Evolutionary conservation across 30 jellyfish, hydroid and myxozoan species (phyloP), one percentile per base, ranked within the genome.

Genomic region (Chrysaora quinquecirrha): DNA sequence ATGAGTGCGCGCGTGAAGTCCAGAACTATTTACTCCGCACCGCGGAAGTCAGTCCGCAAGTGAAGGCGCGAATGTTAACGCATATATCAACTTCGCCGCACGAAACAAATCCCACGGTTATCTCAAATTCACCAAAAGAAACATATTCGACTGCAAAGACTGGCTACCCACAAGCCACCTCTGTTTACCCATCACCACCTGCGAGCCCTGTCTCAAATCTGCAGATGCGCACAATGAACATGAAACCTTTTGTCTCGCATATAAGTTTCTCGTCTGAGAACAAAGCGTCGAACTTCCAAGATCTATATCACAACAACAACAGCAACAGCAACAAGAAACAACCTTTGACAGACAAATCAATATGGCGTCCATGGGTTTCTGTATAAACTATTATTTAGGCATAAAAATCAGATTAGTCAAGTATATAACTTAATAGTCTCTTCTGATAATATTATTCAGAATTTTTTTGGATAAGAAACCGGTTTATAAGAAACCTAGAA

Each of bases 1-100:
- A 71, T 25, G 96, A 88, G 79, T 88, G 96, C 48, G 90, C 96
- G 30, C 86, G 93, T 4, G 96, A 88, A 73, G 90, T 88, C 9
- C 96, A 88, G 47, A 70, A 33, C 34, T 88, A 88, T 33, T 62
- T 88, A 38, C 76, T 88, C 1, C 86, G 87, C 29, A 62, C 96
- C 1, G 76, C 65, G 3, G 96, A 88, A 2, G 93, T 88, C 48
- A 88, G 73, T 31, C 96, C 96, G 1, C 93, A 78, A 35, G 93
- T 80, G 48, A 88, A 88, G 71, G 96, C 96, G 23, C 81, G 80
- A 33, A 88, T 88, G 96, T 49, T 88, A 54, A 88, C 93, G 33
- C 88, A 74, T 49, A 88, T 88, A 16, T 46, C 96, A 12, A 60
- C 96, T 20, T 19, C 88, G 24, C 83, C 96, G 20, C 89, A 30